These are phyloP conservation scores for Malurus alboscapulatus DNA, from an alignment of 2,113 vertebrate genomes.

Conservation along the genomic window DNA sequence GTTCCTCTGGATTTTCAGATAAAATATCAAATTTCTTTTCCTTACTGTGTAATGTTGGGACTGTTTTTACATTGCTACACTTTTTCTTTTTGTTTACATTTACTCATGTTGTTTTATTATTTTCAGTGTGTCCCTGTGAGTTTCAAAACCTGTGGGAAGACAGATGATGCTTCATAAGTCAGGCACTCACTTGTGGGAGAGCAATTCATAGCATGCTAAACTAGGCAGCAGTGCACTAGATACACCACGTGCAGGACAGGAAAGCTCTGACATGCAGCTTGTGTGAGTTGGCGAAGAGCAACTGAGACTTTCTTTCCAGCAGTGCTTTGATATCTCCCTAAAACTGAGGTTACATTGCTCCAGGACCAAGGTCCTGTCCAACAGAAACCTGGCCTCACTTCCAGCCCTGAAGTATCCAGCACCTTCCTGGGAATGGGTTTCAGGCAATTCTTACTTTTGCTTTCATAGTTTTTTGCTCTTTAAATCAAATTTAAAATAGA, in stretches of 20 bases:
- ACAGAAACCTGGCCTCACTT: not conserved
- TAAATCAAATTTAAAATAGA: not conserved
- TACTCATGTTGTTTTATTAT: not conserved
- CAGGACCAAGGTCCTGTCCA: not conserved
- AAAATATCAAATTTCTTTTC: not conserved
- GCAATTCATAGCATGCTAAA: not conserved
- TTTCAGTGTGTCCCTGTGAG: not conserved
- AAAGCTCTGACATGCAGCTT: not conserved
- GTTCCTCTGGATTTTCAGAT: not conserved
- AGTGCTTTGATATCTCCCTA: not conserved
- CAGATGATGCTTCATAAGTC: not conserved
- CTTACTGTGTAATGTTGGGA: not conserved
- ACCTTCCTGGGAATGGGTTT: not conserved
- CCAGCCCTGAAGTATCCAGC: not conserved
- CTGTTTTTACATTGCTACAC: not conserved
- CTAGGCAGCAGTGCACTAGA: not conserved
- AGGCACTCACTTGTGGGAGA: not conserved
- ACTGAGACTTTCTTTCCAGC: not conserved
- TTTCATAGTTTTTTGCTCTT: not conserved
- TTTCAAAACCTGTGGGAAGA: not conserved
- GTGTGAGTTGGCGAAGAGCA: not conserved
- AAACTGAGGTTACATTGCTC: not conserved
- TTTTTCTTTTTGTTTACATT: not conserved
- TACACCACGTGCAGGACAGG: rapidly evolving
- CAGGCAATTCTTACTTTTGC: not conserved